Evolutionary conservation across 2,113 vertebrate genomes (phyloP).

Genomic region (Dendrocopos noguchii): DNA sequence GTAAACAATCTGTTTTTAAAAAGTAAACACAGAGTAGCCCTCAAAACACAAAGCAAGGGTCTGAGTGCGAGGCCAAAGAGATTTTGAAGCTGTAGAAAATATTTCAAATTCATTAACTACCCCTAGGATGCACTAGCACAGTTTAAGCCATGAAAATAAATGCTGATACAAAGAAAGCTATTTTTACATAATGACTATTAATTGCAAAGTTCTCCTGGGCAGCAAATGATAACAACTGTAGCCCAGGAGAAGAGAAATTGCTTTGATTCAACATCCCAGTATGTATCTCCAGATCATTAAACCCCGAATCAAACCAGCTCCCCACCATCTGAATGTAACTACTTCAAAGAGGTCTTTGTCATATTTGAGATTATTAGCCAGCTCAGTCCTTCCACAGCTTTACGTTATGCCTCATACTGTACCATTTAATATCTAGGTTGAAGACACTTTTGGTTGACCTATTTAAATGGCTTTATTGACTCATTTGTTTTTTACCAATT

Average conservation of each 20-base stretch:
- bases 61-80: neutral
- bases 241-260: neutral
- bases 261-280: neutral
- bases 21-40: neutral
- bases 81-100: neutral
- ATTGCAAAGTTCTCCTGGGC: conserved; percentile 23
- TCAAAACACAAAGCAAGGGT: neutral
- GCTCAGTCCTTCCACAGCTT: neutral
- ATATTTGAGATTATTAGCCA: neutral
- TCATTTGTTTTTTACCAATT: neutral
- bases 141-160: conserved; percentile 6
- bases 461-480: neutral
- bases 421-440: neutral
- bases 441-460: neutral
- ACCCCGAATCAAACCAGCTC: neutral
- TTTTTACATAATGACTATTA: conserved; percentile 30
- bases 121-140: neutral
- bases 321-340: neutral
- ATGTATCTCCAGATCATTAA: neutral
- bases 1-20: neutral
- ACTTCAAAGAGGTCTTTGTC: neutral
- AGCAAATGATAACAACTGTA: neutral
- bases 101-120: conserved; percentile 43
- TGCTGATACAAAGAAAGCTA: conserved; percentile 9
- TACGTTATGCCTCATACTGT: neutral